Evolutionary conservation across 2,888 invertebrate species (phyloP), one percentile per base, ranked within the genome.

Genomic region (Schizaphis graminum): DNA sequence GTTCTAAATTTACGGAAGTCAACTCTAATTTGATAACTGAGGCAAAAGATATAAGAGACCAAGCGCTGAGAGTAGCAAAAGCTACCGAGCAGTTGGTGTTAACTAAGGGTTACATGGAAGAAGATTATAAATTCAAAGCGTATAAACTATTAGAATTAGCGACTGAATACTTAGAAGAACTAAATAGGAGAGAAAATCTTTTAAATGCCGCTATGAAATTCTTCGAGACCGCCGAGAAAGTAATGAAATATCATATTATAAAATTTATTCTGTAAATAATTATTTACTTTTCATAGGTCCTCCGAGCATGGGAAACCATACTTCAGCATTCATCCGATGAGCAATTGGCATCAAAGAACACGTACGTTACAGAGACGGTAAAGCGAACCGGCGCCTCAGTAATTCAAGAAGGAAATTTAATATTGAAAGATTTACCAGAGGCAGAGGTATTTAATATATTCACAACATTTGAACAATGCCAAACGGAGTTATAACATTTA

Each of bases 41-140:
- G 96, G 97, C 98, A 49, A 96, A 97, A 96, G 97, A 97, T 95
- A 95, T 95, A 53, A 53, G 91, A 95, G 98, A 98, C 95, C 97
- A 97, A 95, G 97, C 97, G 16, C 96, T 98, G 91, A 97, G 97
- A 96, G 97, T 98, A 95, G 97, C 98, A 47, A 97, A 97, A 95
- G 97, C 97, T 84, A 98, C 98, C 35, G 98, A 98, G 96, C 97
- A 97, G 95, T 96, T 98, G 94, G 97, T 97, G 88, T 96, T 97
- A 47, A 96, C 97, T 7, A 97, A 97, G 57, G 97, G 97, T 95
- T 97, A 97, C 95, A 97, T 97, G 47, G 97, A 97, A 7, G 97
- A 97, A 95, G 97, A 97, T 95, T 97, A 97, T 3, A 97, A 97
- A 92, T 96, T 97, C 91, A 97, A 97, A 95, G 97, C 97, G 10